phyloP scores from a whole-genome alignment of 2,888 invertebrate species.

The Lamellibrachia columna region DNA sequence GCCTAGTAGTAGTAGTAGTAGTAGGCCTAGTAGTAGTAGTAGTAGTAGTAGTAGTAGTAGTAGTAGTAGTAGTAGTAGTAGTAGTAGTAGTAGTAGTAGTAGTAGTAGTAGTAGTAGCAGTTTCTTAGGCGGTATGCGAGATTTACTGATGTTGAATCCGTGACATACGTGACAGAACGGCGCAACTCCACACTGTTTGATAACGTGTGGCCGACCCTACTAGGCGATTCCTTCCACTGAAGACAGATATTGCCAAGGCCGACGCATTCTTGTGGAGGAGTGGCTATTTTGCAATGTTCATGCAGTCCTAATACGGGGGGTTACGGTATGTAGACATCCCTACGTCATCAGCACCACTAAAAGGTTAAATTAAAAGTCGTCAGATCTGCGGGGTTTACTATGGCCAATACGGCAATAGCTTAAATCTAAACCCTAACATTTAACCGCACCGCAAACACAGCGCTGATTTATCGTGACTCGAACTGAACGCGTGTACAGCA shows the following conservation, averaged over 20 bases:
- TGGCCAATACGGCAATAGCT: neutral
- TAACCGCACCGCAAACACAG: neutral
- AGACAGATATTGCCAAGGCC: neutral
- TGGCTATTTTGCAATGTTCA: neutral
- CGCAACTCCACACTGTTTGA: neutral
- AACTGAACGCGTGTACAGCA: neutral
- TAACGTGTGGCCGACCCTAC: neutral
- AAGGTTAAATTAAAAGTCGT: neutral
- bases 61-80: too few relatives aligned
- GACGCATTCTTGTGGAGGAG: neutral
- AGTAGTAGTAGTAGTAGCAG: too few relatives aligned
- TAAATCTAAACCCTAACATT: neutral
- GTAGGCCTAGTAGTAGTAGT: too few relatives aligned
- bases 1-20: too few relatives aligned
- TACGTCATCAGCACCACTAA: neutral
- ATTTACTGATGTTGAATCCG: too few relatives aligned
- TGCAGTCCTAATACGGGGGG: neutral
- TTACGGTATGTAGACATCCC: neutral
- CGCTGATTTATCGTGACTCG: neutral
- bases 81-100: too few relatives aligned
- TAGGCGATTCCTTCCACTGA: neutral
- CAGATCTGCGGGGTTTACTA: neutral
- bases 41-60: too few relatives aligned
- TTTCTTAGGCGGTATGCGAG: too few relatives aligned
- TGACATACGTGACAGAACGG: neutral